These are phyloP conservation scores for Setipinna tenuifilis DNA, from an alignment of 2,797 vertebrate genomes.

Conservation along the genomic window DNA sequence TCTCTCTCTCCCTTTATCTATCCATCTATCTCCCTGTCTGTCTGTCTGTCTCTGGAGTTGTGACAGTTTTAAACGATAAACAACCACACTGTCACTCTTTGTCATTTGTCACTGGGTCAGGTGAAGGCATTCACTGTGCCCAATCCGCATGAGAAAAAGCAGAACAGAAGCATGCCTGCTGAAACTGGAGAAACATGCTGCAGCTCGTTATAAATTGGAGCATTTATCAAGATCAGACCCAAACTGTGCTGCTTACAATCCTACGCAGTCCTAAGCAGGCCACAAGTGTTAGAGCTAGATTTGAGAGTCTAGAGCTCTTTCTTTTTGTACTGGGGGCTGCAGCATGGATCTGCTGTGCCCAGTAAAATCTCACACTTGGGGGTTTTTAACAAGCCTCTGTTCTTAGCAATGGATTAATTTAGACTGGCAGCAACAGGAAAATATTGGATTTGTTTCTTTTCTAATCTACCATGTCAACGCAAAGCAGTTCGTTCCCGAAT, in stretches of 20 bases:
- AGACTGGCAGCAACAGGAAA: not conserved
- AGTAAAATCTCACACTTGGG: no score
- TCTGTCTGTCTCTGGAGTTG: not conserved
- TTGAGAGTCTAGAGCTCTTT: no score
- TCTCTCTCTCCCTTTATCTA: conserved; percentile 17
- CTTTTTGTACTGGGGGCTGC: not conserved
- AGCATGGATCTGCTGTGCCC: conserved; percentile 35
- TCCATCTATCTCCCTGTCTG: conserved; percentile 25
- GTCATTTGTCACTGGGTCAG: not conserved
- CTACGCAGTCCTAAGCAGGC: not conserved
- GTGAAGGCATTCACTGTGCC: not conserved
- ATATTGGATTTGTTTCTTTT: not conserved
- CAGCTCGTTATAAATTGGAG: not conserved
- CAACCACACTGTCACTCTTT: not conserved
- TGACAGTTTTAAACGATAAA: not conserved
- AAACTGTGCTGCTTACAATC: not conserved
- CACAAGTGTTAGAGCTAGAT: no score
- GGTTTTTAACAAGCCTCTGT: no score
- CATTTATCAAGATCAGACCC: not conserved
- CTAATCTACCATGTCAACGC: no score
- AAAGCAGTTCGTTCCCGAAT: no score
- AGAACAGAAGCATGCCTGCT: not conserved
- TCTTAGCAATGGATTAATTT: conserved; percentile 19
- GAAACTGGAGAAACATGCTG: not conserved
- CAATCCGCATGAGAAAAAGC: not conserved